These are phyloP conservation scores for Heliopora coerulea DNA, from an alignment of 92 coral and sea anemone species.

Conservation along the genomic window DNA sequence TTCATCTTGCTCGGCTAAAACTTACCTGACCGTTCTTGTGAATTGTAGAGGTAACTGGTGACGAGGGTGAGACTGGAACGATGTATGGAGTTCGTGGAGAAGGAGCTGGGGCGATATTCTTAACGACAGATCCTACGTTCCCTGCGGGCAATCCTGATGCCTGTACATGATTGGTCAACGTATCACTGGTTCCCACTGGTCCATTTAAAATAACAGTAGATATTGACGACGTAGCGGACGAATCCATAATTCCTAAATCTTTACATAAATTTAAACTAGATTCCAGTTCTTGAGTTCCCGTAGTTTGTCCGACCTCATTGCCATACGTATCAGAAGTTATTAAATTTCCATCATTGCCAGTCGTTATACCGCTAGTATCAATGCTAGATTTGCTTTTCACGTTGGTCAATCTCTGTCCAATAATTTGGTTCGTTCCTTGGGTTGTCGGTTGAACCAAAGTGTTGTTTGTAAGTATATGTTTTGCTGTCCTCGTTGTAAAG, in stretches of 20 bases:
- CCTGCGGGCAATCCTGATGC: neutral
- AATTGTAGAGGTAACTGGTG: constrained; percentile 29
- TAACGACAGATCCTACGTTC: neutral
- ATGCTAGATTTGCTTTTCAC: neutral
- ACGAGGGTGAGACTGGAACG: constrained; percentile 24
- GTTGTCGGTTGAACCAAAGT: neutral
- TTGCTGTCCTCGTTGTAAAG: neutral
- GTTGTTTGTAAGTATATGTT: neutral
- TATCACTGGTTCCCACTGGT: constrained; percentile 31
- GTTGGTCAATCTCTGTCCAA: constrained; percentile 4
- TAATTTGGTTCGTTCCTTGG: neutral
- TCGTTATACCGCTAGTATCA: neutral
- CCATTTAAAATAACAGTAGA: constrained; percentile 39
- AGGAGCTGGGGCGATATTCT: constrained; percentile 28
- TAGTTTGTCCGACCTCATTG: neutral
- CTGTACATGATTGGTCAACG: constrained; percentile 36
- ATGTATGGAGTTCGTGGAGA: constrained; percentile 35
- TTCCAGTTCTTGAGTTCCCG: constrained; percentile 53
- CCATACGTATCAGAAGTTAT: neutral
- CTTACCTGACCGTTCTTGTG: constrained; percentile 26
- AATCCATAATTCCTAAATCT: constrained; percentile 55
- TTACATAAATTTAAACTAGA: constrained; percentile 75
- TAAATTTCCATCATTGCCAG: constrained; percentile 1
- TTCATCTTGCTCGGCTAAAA: neutral
- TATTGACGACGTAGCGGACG: constrained; percentile 1